Evolutionary conservation across 2,888 invertebrate species (phyloP).

Genomic region (Pandemis heparana): DNA sequence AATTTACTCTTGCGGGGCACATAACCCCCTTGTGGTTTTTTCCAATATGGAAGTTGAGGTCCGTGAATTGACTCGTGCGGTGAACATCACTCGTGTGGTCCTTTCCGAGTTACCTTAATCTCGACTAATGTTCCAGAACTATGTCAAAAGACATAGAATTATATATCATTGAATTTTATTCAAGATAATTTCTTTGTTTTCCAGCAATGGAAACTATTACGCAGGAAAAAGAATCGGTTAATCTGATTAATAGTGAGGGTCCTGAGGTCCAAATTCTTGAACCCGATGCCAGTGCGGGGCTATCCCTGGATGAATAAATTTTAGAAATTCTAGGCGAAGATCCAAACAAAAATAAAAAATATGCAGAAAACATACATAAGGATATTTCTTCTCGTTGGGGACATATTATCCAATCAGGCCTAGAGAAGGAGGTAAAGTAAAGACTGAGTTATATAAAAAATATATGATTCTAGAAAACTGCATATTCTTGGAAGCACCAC

Average conservation of each 20-base stretch:
- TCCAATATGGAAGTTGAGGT: too few species aligned
- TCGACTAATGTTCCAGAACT: too few species aligned
- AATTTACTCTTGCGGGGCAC: too few species aligned
- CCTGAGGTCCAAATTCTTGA: not conserved
- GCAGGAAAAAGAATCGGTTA: not conserved
- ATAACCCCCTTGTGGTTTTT: too few species aligned
- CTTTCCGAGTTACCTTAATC: too few species aligned
- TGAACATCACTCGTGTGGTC: too few species aligned
- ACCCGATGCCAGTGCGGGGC: slow-evolving; percentile 14
- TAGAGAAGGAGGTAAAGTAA: not conserved
- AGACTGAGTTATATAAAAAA: not conserved
- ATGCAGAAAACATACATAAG: not conserved
- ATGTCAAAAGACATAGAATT: too few species aligned
- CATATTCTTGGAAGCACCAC: not conserved
- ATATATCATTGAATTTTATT: not conserved
- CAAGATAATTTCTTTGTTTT: not conserved
- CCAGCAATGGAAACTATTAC: not conserved
- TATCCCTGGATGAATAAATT: not conserved
- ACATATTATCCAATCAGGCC: not conserved
- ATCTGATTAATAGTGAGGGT: not conserved
- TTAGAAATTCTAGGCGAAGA: not conserved
- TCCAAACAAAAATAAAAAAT: not conserved
- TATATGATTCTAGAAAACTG: not conserved
- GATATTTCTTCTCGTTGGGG: not conserved
- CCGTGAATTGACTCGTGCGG: too few species aligned